Conservation (phyloP, 2,797 vertebrate genomes). For the Ceyx erithaca region DNA sequence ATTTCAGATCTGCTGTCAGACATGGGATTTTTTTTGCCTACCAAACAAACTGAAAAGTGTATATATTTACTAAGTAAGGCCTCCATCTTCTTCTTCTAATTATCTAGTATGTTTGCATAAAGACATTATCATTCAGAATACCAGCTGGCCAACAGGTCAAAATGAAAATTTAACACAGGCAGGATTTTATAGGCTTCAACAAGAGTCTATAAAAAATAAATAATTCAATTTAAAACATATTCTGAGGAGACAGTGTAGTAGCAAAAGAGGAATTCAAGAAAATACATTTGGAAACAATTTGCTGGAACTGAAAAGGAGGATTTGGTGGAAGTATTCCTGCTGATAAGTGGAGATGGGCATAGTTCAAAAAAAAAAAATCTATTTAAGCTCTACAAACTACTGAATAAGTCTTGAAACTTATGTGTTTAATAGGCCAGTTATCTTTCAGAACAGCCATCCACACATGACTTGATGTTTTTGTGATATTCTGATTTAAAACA, state of each 20-base stretch:
- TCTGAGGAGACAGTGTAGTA: conserved; percentile 4
- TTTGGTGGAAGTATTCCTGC: background rate
- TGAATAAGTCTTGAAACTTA: background rate
- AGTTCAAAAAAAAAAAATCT: background rate
- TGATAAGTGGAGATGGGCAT: background rate
- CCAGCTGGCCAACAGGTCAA: background rate
- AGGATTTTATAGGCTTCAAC: background rate
- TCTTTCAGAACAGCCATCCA: background rate
- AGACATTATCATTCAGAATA: background rate
- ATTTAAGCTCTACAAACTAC: background rate
- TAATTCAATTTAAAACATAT: conserved; percentile 23
- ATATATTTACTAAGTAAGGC: background rate
- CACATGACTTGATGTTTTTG: background rate
- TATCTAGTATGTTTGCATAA: background rate
- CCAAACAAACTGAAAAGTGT: background rate
- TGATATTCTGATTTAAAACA: background rate
- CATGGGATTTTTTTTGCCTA: background rate
- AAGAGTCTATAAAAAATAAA: conserved; percentile 41
- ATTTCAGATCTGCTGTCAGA: background rate
- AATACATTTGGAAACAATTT: conserved; percentile 31
- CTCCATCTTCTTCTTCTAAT: background rate
- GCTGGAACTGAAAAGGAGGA: background rate
- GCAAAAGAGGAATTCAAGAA: background rate
- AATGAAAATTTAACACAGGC: conserved; percentile 22
- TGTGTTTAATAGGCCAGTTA: background rate